Percentiles rank a stretch among this genome's conserved stretches.
Evolutionary conservation across 2,113 vertebrate species (phyloP).

Genomic region (Cygnus atratus): DNA sequence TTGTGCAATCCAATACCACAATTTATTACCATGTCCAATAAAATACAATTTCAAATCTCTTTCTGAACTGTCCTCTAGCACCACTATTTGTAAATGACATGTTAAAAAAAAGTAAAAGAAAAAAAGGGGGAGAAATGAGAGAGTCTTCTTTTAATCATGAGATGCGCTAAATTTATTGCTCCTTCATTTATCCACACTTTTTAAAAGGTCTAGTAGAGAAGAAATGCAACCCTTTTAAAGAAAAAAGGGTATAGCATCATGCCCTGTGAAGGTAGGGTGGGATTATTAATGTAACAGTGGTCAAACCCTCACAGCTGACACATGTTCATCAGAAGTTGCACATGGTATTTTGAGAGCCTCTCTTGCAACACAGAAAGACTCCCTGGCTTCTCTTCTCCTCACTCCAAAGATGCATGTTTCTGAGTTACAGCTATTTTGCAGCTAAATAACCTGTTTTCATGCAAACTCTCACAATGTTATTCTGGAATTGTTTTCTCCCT

Average conservation of each 20-base stretch:
- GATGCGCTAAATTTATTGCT: slow-evolving; percentile 64
- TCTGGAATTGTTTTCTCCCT: neutral
- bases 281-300: slow-evolving; percentile 46
- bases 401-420: neutral
- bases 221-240: slow-evolving; percentile 59
- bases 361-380: neutral
- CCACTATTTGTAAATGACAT: slow-evolving; percentile 14
- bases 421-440: neutral
- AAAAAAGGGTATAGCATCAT: slow-evolving; percentile 45
- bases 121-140: slow-evolving; percentile 25
- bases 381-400: neutral
- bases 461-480: neutral
- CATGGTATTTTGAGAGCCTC: neutral
- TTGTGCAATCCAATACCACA: slow-evolving; percentile 15
- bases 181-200: slow-evolving; percentile 62
- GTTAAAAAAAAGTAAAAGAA: slow-evolving; percentile 44
- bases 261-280: slow-evolving; percentile 34
- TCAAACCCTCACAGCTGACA: neutral
- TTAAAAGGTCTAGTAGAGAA: slow-evolving; percentile 65
- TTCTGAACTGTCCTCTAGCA: slow-evolving; percentile 29
- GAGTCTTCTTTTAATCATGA: slow-evolving; percentile 62
- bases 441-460: neutral
- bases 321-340: neutral
- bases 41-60: slow-evolving; percentile 39
- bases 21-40: slow-evolving; percentile 45